phyloP scores from a whole-genome alignment of 2,113 vertebrate genomes.

The Pseudopipra pipra region DNA sequence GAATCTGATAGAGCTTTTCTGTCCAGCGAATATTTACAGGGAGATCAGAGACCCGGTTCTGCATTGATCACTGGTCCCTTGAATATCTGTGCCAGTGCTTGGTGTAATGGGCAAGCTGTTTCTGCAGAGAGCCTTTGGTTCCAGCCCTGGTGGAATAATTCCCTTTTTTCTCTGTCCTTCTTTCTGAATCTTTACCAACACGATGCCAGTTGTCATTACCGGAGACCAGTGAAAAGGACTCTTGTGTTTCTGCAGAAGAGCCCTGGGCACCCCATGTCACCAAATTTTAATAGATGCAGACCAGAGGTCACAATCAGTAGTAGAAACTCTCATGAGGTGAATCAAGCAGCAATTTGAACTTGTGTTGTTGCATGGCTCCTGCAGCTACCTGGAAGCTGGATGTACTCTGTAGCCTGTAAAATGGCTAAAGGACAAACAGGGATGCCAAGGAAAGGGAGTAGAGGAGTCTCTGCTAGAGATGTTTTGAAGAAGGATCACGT shows the following conservation, averaged over 20 bases:
- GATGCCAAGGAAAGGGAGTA: not conserved
- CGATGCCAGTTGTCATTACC: not conserved
- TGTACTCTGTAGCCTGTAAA: not conserved
- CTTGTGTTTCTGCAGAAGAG: not conserved
- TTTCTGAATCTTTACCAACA: not conserved
- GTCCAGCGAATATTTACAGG: not conserved
- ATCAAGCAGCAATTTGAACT: not conserved
- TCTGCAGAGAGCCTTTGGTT: not conserved
- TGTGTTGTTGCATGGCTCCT: not conserved
- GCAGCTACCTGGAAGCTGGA: not conserved
- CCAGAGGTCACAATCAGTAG: not conserved
- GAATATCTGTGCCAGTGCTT: not conserved
- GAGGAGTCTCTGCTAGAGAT: not conserved
- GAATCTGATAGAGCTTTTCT: not conserved
- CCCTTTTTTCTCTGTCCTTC: not conserved
- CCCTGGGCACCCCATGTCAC: accelerated
- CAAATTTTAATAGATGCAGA: not conserved
- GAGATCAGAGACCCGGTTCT: not conserved
- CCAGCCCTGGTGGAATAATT: not conserved
- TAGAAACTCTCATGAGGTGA: not conserved
- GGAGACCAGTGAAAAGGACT: not conserved
- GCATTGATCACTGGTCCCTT: not conserved
- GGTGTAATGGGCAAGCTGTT: not conserved
- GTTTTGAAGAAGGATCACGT: not conserved
- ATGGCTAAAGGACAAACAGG: not conserved